Evolutionary conservation across 2,797 vertebrate species (phyloP).

Genomic region (Champsocephalus gunnari): DNA sequence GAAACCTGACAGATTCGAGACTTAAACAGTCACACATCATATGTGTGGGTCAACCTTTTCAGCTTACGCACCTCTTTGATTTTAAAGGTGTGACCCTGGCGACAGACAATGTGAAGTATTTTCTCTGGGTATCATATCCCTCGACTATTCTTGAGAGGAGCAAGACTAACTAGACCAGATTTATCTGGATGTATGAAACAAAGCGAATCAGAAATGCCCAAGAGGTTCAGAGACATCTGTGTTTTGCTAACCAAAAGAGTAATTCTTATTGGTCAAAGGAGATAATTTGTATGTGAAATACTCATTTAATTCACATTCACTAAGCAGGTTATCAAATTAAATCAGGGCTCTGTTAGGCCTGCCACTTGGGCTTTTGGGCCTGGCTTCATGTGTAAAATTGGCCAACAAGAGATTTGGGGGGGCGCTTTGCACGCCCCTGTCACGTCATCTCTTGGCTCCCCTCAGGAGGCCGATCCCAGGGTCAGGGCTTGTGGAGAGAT

Average conservation of each 20-base stretch:
- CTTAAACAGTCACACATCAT: conserved; percentile 51
- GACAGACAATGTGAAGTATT: conserved; percentile 13
- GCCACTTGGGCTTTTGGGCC: conserved; percentile 92
- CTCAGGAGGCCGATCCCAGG: conserved; percentile 89
- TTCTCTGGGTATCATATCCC: conserved; percentile 19
- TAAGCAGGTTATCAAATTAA: conserved; percentile 99
- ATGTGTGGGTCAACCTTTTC: conserved; percentile 40
- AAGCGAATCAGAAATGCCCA: conserved; percentile 57
- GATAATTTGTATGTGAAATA: conserved; percentile 89
- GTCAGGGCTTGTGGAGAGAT: conserved; percentile 94
- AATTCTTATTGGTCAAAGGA: conserved; percentile 70
- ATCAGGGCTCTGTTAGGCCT: conserved; percentile 92
- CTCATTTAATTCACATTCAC: conserved; percentile 99
- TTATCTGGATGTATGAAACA: conserved; percentile 61
- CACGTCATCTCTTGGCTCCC: conserved; percentile 91
- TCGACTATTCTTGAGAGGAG: conserved; percentile 16
- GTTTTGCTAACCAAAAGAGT: conserved; percentile 66
- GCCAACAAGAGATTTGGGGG: conserved; percentile 97
- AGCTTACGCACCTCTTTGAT: conserved; percentile 8
- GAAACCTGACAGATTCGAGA: conserved; percentile 55
- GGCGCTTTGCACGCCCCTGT: conserved; percentile 93
- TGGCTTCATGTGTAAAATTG: conserved; percentile 99
- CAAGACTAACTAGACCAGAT: conserved; percentile 49
- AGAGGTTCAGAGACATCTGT: conserved; percentile 65
- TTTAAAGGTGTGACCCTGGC: conserved; percentile 13